Base-by-base conservation (phyloP, 2,113 vertebrate genomes). In the Ceratotherium simum region DNA sequence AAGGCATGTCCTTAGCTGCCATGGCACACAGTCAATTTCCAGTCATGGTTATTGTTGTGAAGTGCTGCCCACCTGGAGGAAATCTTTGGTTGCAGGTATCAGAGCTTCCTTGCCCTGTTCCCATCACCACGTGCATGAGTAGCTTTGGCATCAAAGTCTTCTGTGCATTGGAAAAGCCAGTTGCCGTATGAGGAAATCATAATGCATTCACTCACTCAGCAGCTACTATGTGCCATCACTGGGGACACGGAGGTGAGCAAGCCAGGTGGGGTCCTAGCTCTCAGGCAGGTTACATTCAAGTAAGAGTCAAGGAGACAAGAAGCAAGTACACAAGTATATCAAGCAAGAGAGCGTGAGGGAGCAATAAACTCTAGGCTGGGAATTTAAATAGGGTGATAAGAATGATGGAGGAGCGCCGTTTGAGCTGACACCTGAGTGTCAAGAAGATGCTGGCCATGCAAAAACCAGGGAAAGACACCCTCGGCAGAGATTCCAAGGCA, bases 351-450 rank as follows among this genome's bases (percentile, higher is more conserved):
- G 20, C 3, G 29, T 36, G 60, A 8, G 20, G 16, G 64, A 75
- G 79, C 67, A 42, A 4, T 56, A 7, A 29, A 20, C 82, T 48
- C 46, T 13, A 17, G 6, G 65, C 65, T 81, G 48, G 67, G 36
- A 8, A 20, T 81, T 88, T 58, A 67, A 39, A 67, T 14, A 58
- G 83, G 48, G 33, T 54, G 58, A 39, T 33, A 16, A 67, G 18
- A 16, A 0, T 7, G 1, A 3, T 14, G 31, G 75, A 16, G 9
- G 3, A 33, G 2, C 20, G 65, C n/a, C 33, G 0, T 27, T 39
- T 29, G 23, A 46, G 36, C 29, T 4, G 12, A 31, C 2, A 17
- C 16, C 56, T 60, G 76, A 39, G 31, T 17, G 5, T 75, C 16
- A 1, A 1, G 70, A 48, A 62, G 72, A 20, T 20, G 33, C 39